Evolutionary conservation across 2,113 vertebrate species (phyloP), one percentile per base, ranked within the genome.

Genomic region (Syngnathus scovelli): DNA sequence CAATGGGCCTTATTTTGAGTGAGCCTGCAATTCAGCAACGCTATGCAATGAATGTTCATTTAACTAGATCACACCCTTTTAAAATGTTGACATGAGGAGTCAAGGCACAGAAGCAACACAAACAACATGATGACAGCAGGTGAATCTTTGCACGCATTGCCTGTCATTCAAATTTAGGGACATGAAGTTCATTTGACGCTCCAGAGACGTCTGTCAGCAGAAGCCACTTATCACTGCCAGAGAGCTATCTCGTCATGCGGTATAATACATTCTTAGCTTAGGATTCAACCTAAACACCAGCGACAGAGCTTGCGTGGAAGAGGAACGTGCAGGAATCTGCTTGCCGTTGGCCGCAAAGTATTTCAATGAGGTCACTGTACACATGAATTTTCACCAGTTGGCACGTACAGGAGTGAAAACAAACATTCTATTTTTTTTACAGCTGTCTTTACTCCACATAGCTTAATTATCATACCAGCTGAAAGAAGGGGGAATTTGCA

Each of bases 341-440:
- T 48, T 23, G 33, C 12, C 16, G 48, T 63, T 23, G 33, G 58
- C 46, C 49, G 52, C 51, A 51, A 21, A 38, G 27, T 38, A 6
- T 39, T 61, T 15, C 15, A 13, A 19, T 39, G 39, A 48, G 41
- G 49, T 19, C 63, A 19, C 33, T 38, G 48, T 61, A 56, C 13
- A 27, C 16, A 63, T 64, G 27, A 61, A 58, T 72, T 68, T 38
- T 49, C 43, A 36, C 36, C 27, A 16, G 27, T 23, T 70, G 68
- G 48, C 44, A 62, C 70, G 58, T 70, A 36, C 66, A 73, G 67
- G 63, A 69, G 67, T 44, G 10, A 74, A 74, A 62, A 10, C 52
- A 52, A 16, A 55, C 52, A 48, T 39, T 61, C 15, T 76, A 62
- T 12, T 4, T 27, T 4, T 61, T 23, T 61, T 41, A 36, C 27